Evolutionary conservation across 2,888 invertebrate species (phyloP).

Genomic region (Pecten maximus): DNA sequence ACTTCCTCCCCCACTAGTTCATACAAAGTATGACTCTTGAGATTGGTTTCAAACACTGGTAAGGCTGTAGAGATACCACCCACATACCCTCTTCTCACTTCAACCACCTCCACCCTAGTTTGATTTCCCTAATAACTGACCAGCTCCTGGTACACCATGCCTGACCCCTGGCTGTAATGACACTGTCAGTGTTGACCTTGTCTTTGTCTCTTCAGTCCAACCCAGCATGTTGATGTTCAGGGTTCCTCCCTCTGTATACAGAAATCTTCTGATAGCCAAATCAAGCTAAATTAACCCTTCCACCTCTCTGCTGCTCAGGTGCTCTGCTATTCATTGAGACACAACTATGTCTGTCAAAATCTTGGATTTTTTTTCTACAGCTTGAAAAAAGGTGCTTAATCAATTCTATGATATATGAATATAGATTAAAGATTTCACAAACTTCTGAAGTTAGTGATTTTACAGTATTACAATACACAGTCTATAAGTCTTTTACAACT

Average conservation of each 20-base stretch:
- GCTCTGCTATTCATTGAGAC: not conserved
- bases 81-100: not conserved
- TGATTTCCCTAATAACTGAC: not conserved
- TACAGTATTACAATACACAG: not conserved
- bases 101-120: not conserved
- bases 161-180: not conserved
- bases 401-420: too few species aligned
- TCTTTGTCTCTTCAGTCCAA: not conserved
- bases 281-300: not conserved
- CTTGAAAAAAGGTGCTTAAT: not conserved
- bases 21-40: not conserved
- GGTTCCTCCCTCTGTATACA: not conserved
- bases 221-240: not conserved
- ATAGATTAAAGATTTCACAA: too few species aligned
- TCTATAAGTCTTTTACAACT: not conserved
- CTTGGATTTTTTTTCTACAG: not conserved
- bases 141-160: not conserved
- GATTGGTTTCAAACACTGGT: not conserved
- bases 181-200: not conserved
- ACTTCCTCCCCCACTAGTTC: not conserved
- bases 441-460: not conserved
- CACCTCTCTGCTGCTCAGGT: not conserved
- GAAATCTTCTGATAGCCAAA: not conserved
- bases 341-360: not conserved
- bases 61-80: slow-evolving; percentile 5